Evolutionary conservation across 2,888 invertebrate species (phyloP).

Genomic region (Cepaea hortensis): DNA sequence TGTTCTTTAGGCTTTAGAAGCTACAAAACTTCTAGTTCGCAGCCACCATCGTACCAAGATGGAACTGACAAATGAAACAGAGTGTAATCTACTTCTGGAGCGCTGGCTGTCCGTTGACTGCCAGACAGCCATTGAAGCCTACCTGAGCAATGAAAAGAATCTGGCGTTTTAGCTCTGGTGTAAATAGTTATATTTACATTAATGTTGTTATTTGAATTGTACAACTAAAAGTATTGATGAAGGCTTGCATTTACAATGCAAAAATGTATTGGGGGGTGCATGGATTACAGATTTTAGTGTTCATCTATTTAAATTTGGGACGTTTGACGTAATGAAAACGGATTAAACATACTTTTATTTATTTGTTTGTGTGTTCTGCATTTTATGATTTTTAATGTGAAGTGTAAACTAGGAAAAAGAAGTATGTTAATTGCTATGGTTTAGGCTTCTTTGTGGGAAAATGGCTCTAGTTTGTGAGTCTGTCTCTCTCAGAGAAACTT

Average conservation of each 20-base stretch:
- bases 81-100: constrained; percentile 83
- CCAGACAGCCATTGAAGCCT: constrained; percentile 78
- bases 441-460: no score
- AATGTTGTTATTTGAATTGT: background rate
- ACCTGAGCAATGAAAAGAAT: constrained; percentile 71
- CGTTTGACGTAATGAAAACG: no score
- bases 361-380: background rate
- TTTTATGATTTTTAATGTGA: background rate
- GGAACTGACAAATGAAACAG: constrained; percentile 82
- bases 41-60: constrained; percentile 80
- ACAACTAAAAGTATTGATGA: background rate
- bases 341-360: background rate
- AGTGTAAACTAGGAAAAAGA: no score
- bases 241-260: background rate
- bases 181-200: background rate
- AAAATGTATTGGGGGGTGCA: background rate
- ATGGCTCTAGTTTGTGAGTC: no score
- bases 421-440: no score
- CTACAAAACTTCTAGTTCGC: constrained; percentile 79
- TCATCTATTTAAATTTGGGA: background rate
- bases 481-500: no score
- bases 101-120: constrained; percentile 87
- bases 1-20: constrained; percentile 73
- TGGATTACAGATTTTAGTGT: background rate
- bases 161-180: constrained; percentile 55